Base-by-base conservation (phyloP, 2,797 vertebrate genomes). In the Scomberomorus guttatus region DNA sequence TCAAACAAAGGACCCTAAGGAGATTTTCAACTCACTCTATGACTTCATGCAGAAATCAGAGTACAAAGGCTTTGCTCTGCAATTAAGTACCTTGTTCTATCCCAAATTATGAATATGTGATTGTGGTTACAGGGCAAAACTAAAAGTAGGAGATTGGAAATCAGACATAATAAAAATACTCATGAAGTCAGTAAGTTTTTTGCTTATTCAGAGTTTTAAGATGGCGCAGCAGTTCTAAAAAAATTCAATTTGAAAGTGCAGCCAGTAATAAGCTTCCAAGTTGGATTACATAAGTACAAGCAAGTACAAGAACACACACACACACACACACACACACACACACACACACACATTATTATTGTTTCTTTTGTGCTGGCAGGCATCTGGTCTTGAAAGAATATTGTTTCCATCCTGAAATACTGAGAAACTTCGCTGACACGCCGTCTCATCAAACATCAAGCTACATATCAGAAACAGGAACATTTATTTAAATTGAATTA, bases 11-110 rank as follows among this genome's bases (percentile, higher is more conserved):
- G 77, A 46, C 62, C 87, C 87, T 67, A 0, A 48, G 70, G 88
- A 87, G 78, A 79, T 87, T 88, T 89, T 64, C 68, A 69, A 77
- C 54, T 74, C 72, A 67, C 58, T 76, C 81, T 91, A 90, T 89
- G 79, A 89, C 73, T 82, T 86, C 69, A 77, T 74, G 73, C 81
- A 77, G 75, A 89, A 87, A 83, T 66, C 57, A 15, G 50, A 86
- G 69, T 78, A 87, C 82, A 89, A 91, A 89, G 72, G 55, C 63
- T 83, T 84, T 51, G 55, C 60, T 67, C 48, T 46, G 54, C 52
- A 88, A 80, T 88, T 77, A 81, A 83, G 44, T 34, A 39, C 46
- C 57, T 59, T 54, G 44, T 78, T 79, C 66, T 56, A 48, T 48
- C n/a, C 61, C 27, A 64, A 79, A 46, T 72, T 82, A 62, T 81